phyloP scores from a whole-genome alignment of 1,140 invertebrate genomes.

The Nomia melanderi region DNA sequence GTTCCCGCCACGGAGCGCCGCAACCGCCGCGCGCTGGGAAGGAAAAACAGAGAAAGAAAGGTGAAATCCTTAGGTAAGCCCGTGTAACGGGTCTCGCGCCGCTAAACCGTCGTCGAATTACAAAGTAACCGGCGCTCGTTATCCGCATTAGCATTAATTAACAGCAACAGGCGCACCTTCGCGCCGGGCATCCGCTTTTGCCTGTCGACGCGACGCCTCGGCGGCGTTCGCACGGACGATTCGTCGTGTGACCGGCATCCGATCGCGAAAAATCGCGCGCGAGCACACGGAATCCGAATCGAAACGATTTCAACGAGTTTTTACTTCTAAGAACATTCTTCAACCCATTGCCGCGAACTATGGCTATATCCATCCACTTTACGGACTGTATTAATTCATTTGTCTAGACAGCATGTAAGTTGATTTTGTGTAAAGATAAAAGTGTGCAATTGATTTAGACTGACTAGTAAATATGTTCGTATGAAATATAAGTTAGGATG shows the following conservation, averaged over 20 bases:
- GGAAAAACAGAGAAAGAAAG: constrained; percentile 42
- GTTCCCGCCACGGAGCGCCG: constrained; percentile 3
- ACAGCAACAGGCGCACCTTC: constrained; percentile 40
- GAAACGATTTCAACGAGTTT: no score
- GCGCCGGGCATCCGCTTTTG: constrained; percentile 1
- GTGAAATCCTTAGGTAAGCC: constrained; percentile 51
- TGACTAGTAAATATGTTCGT: no score
- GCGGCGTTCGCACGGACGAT: background rate
- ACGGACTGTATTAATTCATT: no score
- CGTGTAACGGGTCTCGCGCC: constrained; percentile 60
- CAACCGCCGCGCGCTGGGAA: background rate
- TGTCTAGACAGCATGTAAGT: no score
- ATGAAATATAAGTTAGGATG: no score
- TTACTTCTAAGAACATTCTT: no score
- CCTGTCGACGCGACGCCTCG: constrained; percentile 7
- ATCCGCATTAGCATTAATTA: constrained; percentile 65
- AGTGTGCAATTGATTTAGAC: no score
- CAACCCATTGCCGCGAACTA: no score
- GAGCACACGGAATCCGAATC: background rate
- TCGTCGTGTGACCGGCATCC: background rate
- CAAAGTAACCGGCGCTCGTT: constrained; percentile 64
- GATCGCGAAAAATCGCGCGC: no score
- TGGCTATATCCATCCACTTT: no score
- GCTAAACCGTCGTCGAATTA: constrained; percentile 63
- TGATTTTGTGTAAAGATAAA: no score